Percentiles rank a stretch among this genome's conserved stretches.
phyloP scores from a whole-genome alignment of 1,140 invertebrate species.

The Protaetia brevitarsis region DNA sequence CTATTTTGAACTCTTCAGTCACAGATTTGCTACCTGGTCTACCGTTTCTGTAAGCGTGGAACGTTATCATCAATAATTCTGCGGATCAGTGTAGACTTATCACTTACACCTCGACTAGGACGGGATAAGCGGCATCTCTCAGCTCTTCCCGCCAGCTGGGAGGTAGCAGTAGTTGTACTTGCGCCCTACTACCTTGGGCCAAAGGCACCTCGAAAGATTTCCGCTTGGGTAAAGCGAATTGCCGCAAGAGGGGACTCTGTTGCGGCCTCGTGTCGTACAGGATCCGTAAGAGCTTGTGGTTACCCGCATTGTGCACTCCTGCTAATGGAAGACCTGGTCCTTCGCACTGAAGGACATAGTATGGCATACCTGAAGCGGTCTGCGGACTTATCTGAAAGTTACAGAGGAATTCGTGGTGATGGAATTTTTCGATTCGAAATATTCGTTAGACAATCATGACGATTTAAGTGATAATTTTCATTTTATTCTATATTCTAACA shows the following conservation, averaged over 20 bases:
- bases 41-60: conserved; percentile 76
- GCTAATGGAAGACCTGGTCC: conserved; percentile 75
- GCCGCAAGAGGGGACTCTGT: conserved; percentile 59
- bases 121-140: conserved; percentile 78
- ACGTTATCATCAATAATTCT: neutral
- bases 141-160: conserved; percentile 81
- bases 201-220: conserved; percentile 74
- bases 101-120: conserved; percentile 76
- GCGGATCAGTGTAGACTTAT: neutral
- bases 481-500: too few species aligned
- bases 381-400: conserved; percentile 35
- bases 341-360: conserved; percentile 76
- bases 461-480: too few species aligned
- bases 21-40: conserved; percentile 85
- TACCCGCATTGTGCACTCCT: conserved; percentile 67
- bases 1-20: conserved; percentile 78
- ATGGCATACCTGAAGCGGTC: conserved; percentile 52
- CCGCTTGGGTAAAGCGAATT: conserved; percentile 70
- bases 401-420: neutral
- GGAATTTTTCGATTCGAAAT: neutral
- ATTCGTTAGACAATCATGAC: too few species aligned
- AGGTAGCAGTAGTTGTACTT: conserved; percentile 75
- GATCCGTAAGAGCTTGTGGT: conserved; percentile 67
- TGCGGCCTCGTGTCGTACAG: conserved; percentile 72
- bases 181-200: conserved; percentile 71